phyloP scores from a whole-genome alignment of 2,888 invertebrate genomes.

The Kryphioiulus occultus region DNA sequence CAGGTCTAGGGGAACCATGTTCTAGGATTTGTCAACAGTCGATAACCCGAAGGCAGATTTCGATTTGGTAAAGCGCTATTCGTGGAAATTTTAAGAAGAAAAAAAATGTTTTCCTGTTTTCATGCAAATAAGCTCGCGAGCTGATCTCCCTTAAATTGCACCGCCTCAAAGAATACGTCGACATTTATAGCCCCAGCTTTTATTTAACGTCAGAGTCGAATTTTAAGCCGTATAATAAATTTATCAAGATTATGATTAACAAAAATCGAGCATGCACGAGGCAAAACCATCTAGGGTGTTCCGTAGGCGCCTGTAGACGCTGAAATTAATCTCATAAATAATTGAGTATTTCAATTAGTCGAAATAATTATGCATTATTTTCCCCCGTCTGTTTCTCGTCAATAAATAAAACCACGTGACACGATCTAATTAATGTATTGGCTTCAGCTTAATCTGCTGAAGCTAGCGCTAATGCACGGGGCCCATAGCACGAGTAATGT shows the following conservation, averaged over 20 bases:
- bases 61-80: not conserved
- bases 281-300: not conserved
- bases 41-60: not conserved
- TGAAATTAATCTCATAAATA: not conserved
- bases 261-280: not conserved
- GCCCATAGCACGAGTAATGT: not conserved
- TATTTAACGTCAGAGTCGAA: not conserved
- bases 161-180: not conserved
- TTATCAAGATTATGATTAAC: not conserved
- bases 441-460: not conserved
- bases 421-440: conserved; percentile 15
- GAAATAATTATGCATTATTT: conserved; percentile 25
- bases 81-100: not conserved
- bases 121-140: not conserved
- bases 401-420: conserved; percentile 22
- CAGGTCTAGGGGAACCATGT: too few relatives aligned
- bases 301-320: not conserved
- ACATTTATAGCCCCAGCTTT: not conserved
- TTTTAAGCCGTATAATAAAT: not conserved
- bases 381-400: not conserved
- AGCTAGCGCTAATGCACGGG: not conserved
- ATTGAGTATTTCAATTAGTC: conserved; percentile 35
- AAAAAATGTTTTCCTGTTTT: not conserved
- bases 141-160: not conserved
- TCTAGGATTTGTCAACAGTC: not conserved